Percentiles rank a stretch among this genome's conserved stretches.
phyloP scores from a whole-genome alignment of 2,888 invertebrate species.

The Erebia palarica region DNA sequence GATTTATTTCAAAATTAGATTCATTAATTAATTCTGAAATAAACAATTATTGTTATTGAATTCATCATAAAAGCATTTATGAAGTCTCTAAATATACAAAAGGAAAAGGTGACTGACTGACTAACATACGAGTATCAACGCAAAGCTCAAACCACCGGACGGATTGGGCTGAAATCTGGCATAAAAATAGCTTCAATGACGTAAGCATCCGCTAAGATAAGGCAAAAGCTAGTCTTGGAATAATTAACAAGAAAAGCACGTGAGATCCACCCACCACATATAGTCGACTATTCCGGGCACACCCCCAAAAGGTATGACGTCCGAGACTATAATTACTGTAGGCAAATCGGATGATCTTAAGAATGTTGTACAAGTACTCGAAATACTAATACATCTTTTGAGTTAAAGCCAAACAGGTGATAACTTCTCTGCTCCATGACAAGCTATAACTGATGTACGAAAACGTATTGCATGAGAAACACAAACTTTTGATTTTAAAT shows the following conservation, averaged over 20 bases:
- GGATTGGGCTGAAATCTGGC: too few species aligned
- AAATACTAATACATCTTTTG: slow-evolving; percentile 8
- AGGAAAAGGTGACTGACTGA: too few species aligned
- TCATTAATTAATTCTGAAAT: too few species aligned
- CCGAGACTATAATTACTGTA: slow-evolving; percentile 17
- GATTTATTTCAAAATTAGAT: too few species aligned
- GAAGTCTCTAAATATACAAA: too few species aligned
- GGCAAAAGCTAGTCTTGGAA: too few species aligned
- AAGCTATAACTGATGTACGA: not conserved
- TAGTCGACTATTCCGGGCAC: slow-evolving; percentile 28
- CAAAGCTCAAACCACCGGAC: too few species aligned
- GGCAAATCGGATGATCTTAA: slow-evolving; percentile 37
- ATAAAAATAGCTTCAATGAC: too few species aligned
- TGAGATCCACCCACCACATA: slow-evolving; percentile 36
- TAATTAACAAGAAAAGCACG: slow-evolving; percentile 28
- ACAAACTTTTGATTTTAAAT: not conserved
- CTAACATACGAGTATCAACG: too few species aligned
- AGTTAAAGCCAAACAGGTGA: slow-evolving; percentile 6
- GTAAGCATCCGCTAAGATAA: too few species aligned
- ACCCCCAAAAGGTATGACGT: slow-evolving; percentile 39
- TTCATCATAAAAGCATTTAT: too few species aligned
- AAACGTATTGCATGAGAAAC: not conserved
- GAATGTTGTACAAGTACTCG: slow-evolving; percentile 28
- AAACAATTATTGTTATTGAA: too few species aligned
- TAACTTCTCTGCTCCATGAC: not conserved